Evolutionary conservation across 2,113 vertebrate species (phyloP), one percentile per base, ranked within the genome.

Genomic region (Strigops habroptila): DNA sequence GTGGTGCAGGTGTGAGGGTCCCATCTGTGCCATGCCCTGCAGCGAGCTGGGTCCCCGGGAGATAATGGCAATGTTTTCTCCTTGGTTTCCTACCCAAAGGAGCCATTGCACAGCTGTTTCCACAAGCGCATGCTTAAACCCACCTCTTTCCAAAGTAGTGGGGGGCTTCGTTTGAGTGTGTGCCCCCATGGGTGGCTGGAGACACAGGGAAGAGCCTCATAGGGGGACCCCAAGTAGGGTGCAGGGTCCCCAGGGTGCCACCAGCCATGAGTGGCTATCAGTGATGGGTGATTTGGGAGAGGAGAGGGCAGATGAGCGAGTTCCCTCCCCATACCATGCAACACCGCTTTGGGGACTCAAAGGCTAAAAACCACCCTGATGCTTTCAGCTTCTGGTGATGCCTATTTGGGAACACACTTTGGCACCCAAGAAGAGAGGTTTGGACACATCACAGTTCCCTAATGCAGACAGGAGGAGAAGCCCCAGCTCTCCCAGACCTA

Each of bases 231-330:
- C n/a, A 25, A 14, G 22, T 44, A 33, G 37, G 43, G 24, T 18
- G 19, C 2, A 1, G 46, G 18, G 37, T 59, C 44, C 59, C 33
- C 52, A 37, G 19, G n/a, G n/a, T 64, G 64, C 35, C 13, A 4
- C 49, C 78, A 57, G 18, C 10, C 48, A 43, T 35, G 1, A 0
- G 6, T 33, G 69, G 33, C 55, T 9, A 22, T 22, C 2, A 39
- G 5, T 2, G 1, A 31, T 0, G 0, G 33, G 41, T 0, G 4
- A 33, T 10, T n/a, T 16, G 30, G 46, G 63, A 0, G 0, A 62
- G 30, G 21, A 49, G 24, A 39, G 14, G 6, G 4, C 12, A 7
- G 71, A 11, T 0, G 2, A 41, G 3, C 1, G 1, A 59, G 9
- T 3, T 10, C 18, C 4, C 5, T 10, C 22, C 4, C 19, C 12